These are phyloP conservation scores for Lophochroa leadbeateri DNA, from an alignment of 2,113 vertebrate genomes.

Conservation along the genomic window DNA sequence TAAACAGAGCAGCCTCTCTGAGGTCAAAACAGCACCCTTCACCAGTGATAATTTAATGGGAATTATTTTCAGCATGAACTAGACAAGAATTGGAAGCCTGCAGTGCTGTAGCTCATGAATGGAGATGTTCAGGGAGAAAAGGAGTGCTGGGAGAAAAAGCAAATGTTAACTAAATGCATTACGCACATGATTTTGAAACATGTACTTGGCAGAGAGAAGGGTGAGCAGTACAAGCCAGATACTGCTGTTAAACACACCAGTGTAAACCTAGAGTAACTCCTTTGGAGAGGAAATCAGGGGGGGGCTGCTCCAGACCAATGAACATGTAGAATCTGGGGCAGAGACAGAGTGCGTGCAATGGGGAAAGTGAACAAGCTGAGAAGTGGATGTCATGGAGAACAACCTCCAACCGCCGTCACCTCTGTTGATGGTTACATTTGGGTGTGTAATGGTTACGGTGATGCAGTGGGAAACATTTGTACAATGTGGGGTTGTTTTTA, in stretches of 20 bases:
- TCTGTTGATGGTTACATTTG: not conserved
- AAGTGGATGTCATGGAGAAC: not conserved
- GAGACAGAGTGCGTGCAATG: not conserved
- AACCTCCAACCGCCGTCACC: not conserved
- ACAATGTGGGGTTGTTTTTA: slow-evolving; percentile 37
- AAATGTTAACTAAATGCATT: slow-evolving; percentile 60
- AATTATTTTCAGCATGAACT: not conserved
- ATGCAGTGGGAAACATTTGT: slow-evolving; percentile 57
- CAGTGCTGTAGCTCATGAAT: slow-evolving; percentile 21
- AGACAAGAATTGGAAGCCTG: slow-evolving; percentile 29
- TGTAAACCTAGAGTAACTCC: slow-evolving; percentile 45
- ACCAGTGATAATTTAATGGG: slow-evolving; percentile 34
- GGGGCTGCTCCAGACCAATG: not conserved
- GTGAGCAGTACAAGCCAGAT: slow-evolving; percentile 15
- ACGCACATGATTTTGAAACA: slow-evolving; percentile 36
- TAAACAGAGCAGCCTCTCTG: not conserved
- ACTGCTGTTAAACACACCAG: slow-evolving; percentile 48
- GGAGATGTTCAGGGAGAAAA: slow-evolving; percentile 42
- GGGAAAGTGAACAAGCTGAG: slow-evolving; percentile 2
- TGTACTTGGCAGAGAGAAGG: slow-evolving; percentile 41
- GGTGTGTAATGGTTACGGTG: slow-evolving; percentile 14
- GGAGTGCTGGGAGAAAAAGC: slow-evolving; percentile 47
- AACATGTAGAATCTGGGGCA: not conserved
- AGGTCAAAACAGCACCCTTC: slow-evolving; percentile 34
- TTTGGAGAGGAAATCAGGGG: not conserved